Base-by-base conservation (phyloP, 23 tunicate species). In the Styela clava region DNA sequence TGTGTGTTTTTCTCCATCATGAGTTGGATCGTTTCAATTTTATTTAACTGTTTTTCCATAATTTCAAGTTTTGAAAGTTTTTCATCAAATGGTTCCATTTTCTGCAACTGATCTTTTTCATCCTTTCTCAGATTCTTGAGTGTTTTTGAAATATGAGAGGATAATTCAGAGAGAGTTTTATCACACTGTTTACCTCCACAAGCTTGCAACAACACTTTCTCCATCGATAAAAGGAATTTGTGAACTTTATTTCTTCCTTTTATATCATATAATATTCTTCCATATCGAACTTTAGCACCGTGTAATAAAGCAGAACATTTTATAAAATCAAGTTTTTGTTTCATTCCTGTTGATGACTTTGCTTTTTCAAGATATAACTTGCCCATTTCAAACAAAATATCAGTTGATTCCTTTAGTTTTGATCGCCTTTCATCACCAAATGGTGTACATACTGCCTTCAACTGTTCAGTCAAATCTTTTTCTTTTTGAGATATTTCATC, bases 251-350 rank as follows among this genome's bases (percentile, higher is more conserved):
- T 29, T 22, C 12, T 18, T 29, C 16, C 71, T 67, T 18, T 22
- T 27, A 22, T 67, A 29, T 29, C 31, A 24, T 67, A 18, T 67
- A 25, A 16, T 16, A 67, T 16, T 67, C 31, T 27, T 28, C 16
- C 71, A 33, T 16, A 73, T 16, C 78, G 52, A 12, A 35, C 16
- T 73, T 73, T 73, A 31, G 85, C 88, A 21, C 85, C 88, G 23
- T 84, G 84, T n/a, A 89, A 32, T 37, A 89, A 86, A 2, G 84
- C 95, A n/a, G 88, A 84, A 68, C 84, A 24, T 24, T 74, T 85
- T 2, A 84, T 79, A 31, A 84, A 31, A 79, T 83, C 51, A 1
- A 89, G 52, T 67, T 89, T 89, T 28, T 89, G 81, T 9, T 79
- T 74, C 19, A 35, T 31, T 19, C 78, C 78, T 33, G 78, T 73